Conservation (phyloP, 2,113 vertebrate species). For the Austrofundulus limnaeus region DNA sequence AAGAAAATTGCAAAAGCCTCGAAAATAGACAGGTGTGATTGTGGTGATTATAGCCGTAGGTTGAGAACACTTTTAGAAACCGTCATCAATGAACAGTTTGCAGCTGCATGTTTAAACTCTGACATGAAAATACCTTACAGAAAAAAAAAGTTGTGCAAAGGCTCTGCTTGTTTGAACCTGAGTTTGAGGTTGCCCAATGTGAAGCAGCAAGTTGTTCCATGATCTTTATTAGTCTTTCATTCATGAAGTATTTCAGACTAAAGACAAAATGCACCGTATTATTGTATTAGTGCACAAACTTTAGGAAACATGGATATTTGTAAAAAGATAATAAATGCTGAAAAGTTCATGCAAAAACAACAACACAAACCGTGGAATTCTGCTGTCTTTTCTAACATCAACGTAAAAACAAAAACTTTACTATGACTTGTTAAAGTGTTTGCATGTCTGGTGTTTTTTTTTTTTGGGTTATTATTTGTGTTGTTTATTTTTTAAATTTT, state of each 20-base stretch:
- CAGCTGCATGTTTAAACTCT: neutral
- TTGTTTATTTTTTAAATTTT: too few relatives aligned
- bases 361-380: too few relatives aligned
- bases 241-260: too few relatives aligned
- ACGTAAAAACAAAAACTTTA: too few relatives aligned
- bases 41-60: neutral
- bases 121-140: neutral
- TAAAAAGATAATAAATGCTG: neutral
- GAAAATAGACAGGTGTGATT: too few relatives aligned
- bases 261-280: too few relatives aligned
- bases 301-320: neutral
- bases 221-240: neutral
- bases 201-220: neutral
- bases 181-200: neutral
- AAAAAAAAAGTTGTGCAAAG: neutral
- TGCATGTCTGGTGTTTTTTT: too few relatives aligned
- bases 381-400: too few relatives aligned
- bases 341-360: neutral
- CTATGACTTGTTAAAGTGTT: too few relatives aligned
- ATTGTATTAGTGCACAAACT: neutral
- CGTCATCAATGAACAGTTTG: neutral
- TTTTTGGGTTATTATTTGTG: too few relatives aligned
- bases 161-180: neutral
- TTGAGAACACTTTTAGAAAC: neutral
- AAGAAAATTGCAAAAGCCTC: too few relatives aligned